phyloP scores from a whole-genome alignment of 1,140 invertebrate species.

The Bombus terrestris region DNA sequence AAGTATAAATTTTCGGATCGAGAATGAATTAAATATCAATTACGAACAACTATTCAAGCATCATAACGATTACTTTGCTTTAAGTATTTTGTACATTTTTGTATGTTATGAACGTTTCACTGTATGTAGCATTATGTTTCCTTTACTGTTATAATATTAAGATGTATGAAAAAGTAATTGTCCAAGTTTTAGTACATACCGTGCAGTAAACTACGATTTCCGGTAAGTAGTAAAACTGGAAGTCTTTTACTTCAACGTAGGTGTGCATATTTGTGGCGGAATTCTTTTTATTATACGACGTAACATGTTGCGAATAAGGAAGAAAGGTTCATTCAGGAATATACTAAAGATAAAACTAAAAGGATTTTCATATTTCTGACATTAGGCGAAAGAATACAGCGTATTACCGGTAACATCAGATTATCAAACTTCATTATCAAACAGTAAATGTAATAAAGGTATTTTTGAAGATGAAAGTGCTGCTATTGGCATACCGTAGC shows the following conservation, averaged over 20 bases:
- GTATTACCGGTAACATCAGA: neutral
- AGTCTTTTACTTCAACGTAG: neutral
- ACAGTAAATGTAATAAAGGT: neutral
- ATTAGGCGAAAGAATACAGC: neutral
- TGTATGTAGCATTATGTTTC: neutral
- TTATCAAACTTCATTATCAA: neutral
- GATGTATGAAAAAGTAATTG: too few relatives aligned
- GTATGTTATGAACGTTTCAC: neutral
- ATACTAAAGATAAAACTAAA: too few relatives aligned
- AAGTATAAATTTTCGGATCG: too few relatives aligned
- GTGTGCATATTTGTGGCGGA: neutral
- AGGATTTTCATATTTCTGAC: too few relatives aligned
- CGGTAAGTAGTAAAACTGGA: neutral
- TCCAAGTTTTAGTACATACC: neutral
- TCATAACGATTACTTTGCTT: too few relatives aligned
- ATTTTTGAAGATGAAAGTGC: too few relatives aligned
- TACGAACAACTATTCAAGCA: fast-evolving
- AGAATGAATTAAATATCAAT: too few relatives aligned
- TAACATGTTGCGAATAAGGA: neutral
- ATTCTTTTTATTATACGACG: neutral
- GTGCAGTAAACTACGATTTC: neutral
- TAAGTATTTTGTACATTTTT: too few relatives aligned
- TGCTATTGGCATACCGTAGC: too few relatives aligned
- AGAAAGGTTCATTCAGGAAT: neutral
- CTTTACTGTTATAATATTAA: too few relatives aligned